Evolutionary conservation across 1,140 invertebrate genomes (phyloP).

Genomic region (Copidosoma floridanum): DNA sequence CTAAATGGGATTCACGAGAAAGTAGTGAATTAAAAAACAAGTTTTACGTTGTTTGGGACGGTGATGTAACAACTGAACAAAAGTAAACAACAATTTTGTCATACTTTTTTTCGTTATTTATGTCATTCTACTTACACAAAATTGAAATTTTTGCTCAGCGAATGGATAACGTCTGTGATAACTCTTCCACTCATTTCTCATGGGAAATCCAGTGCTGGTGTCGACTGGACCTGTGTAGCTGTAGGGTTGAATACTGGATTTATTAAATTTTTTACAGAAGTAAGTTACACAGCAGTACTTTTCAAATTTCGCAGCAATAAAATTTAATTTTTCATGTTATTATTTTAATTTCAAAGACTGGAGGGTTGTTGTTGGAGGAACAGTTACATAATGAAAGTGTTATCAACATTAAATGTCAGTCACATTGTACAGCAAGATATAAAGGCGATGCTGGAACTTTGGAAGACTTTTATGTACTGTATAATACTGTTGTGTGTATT

Average conservation of each 20-base stretch:
- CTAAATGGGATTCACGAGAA: conserved; percentile 58
- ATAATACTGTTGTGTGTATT: conserved; percentile 72
- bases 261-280: conserved; percentile 86
- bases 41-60: conserved; percentile 53
- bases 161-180: conserved; percentile 60
- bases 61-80: conserved; percentile 44
- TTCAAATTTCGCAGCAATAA: not conserved
- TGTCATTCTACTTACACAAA: conserved; percentile 28
- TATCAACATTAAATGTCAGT: conserved; percentile 78
- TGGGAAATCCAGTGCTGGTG: conserved; percentile 66
- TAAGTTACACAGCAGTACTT: conserved; percentile 39
- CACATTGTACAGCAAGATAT: conserved; percentile 64
- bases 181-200: conserved; percentile 68
- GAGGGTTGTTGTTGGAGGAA: conserved; percentile 78
- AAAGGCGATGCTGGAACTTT: conserved; percentile 59
- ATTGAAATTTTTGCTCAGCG: conserved; percentile 46
- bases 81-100: too few relatives aligned
- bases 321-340: conserved; percentile 18
- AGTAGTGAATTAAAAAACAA: conserved; percentile 54
- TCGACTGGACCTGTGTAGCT: conserved; percentile 91
- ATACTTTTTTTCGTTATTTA: conserved; percentile 22
- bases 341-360: conserved; percentile 59
- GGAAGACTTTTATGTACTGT: conserved; percentile 85
- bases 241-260: conserved; percentile 83
- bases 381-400: conserved; percentile 82